Conservation (phyloP, 2,797 vertebrate genomes). For the Lacerta viridis region DNA sequence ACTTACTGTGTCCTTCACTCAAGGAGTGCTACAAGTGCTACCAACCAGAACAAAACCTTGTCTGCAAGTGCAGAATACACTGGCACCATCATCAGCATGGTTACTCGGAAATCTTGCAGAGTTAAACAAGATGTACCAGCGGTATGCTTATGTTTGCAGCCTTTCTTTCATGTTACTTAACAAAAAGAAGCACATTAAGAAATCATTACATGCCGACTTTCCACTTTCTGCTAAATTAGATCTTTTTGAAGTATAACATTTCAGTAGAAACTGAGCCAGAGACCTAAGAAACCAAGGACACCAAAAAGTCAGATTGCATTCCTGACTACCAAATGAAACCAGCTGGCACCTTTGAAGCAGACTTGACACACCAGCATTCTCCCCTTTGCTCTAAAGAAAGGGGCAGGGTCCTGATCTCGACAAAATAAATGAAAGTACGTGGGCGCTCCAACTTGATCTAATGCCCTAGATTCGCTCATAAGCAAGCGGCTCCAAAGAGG, state of each 20-base stretch:
- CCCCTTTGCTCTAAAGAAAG: neutral
- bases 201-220: neutral
- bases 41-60: neutral
- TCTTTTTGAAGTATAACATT: neutral
- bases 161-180: neutral
- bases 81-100: neutral
- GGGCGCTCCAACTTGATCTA: neutral
- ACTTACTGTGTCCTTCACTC: neutral
- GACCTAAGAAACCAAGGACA: too few species aligned
- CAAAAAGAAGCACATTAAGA: neutral
- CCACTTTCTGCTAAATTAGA: neutral
- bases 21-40: neutral
- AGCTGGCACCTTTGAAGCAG: neutral
- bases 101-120: neutral
- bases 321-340: neutral
- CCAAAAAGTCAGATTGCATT: neutral
- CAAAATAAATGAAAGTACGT: neutral
- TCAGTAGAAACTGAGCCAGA: rapidly evolving
- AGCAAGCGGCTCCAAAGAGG: conserved; percentile 10
- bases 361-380: neutral
- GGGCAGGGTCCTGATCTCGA: neutral
- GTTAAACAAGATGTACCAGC: neutral
- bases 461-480: conserved; percentile 17
- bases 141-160: neutral
- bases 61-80: too few species aligned